phyloP scores from a whole-genome alignment of 2,888 invertebrate genomes.

The Caprella mutica region DNA sequence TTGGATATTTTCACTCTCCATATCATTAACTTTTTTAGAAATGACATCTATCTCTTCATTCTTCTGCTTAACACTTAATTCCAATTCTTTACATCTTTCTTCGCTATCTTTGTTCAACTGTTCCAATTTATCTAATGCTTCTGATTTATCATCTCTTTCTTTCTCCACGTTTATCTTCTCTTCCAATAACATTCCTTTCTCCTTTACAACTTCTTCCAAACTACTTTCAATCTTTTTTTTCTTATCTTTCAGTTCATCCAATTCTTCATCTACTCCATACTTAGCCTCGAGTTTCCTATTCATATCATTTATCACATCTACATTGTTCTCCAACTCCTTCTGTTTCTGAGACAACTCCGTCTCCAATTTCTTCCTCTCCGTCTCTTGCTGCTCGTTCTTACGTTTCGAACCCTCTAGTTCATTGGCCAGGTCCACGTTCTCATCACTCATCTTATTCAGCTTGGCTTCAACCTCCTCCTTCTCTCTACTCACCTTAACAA shows the following conservation, averaged over 20 bases:
- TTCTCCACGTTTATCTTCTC: not conserved
- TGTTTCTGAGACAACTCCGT: not conserved
- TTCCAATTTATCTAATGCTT: no score
- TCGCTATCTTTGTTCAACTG: no score
- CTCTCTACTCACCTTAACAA: not conserved
- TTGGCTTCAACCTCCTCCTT: not conserved
- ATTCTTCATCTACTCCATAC: no score
- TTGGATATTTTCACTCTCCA: not conserved
- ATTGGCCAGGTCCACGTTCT: not conserved
- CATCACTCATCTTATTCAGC: not conserved
- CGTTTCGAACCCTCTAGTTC: not conserved
- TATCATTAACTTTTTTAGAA: not conserved
- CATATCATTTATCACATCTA: no score
- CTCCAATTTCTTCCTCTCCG: no score
- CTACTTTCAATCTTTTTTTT: no score
- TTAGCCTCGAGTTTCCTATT: no score
- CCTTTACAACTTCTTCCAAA: no score
- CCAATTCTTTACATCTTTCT: not conserved
- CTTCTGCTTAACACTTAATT: not conserved
- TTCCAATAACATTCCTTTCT: no score
- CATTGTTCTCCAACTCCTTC: not conserved
- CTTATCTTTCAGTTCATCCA: no score
- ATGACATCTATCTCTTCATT: not conserved
- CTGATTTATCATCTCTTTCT: not conserved
- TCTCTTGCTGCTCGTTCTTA: not conserved